phyloP scores from a whole-genome alignment of 2,113 vertebrate species.

The Oreotrochilus melanogaster region DNA sequence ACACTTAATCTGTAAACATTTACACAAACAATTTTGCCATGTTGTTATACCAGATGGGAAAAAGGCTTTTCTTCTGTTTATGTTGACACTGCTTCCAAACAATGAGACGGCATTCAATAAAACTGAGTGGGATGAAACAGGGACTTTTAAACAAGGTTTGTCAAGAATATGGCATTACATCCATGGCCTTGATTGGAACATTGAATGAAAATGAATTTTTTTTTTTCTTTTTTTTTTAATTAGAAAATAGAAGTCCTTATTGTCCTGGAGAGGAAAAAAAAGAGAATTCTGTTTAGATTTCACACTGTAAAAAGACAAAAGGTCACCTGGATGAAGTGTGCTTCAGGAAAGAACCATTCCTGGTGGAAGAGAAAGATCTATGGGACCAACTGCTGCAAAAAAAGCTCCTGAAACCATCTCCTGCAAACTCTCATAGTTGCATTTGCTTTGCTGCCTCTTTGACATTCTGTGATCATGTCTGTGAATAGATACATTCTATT shows the following conservation, averaged over 20 bases:
- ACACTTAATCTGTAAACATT: constrained; percentile 4
- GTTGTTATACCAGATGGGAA: not conserved
- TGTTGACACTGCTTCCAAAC: not conserved
- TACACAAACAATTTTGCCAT: not conserved
- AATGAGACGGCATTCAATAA: not conserved
- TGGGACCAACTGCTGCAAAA: not conserved
- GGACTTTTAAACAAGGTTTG: not conserved
- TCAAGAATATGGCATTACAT: not conserved
- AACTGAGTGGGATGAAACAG: not conserved
- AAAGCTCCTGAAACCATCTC: not conserved
- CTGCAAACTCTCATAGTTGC: not conserved
- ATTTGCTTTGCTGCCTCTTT: not conserved
- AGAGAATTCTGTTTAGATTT: not conserved
- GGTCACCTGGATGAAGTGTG: not conserved
- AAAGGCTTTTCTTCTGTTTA: not conserved
- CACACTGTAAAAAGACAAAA: not conserved
- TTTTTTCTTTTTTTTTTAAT: not conserved
- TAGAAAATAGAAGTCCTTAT: not conserved
- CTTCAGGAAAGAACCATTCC: not conserved
- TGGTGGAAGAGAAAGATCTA: not conserved
- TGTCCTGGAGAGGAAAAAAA: not conserved
- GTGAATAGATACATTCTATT: too few relatives aligned
- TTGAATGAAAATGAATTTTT: constrained; percentile 12
- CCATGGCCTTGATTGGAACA: not conserved
- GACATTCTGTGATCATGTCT: not conserved